Evolutionary conservation across 2,113 vertebrate genomes (phyloP), one percentile per base, ranked within the genome.

Genomic region (Patagioenas fasciata): DNA sequence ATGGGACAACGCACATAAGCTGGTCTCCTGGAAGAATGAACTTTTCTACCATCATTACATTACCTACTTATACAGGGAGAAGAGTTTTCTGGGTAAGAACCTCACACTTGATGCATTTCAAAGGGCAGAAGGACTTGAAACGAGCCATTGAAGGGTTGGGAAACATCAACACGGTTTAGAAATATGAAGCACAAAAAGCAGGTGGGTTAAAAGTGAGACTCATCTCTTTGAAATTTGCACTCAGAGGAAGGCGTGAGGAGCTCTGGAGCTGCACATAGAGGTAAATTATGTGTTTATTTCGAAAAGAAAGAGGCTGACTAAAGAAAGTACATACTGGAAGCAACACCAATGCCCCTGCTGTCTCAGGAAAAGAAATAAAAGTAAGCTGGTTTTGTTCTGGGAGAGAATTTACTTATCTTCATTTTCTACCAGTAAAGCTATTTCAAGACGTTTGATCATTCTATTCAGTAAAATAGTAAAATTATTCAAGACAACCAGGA

Each of bases 401-500:
- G 50, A 50, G 32, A 86, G 70, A 72, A 89, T 61, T n/a, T 62
- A 28, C 53, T 32, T 72, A 6, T 69, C 42, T 67, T 96, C 56
- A 19, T 58, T 42, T 78, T 23, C 50, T 65, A 72, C 80, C 60
- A 50, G 28, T 15, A 72, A 71, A 78, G 29, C 38, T 70, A 31
- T 70, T 77, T 80, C 84, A 89, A 92, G 90, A 17, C 32, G 74
- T 31, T 73, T 62, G 60, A 88, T 80, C 53, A 69, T 44, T 69
- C 48, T 50, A 7, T 25, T 67, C 58, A 72, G 67, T 69, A 75
- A 72, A 89, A 87, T 2, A 62, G 56, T 32, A 57, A 73, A 85
- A 89, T 77, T 85, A 93, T 66, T 94, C 72, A 88, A 77, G 72
- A 83, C 57, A 51, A 93, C 72, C 84, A 18, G 42, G 80, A 75